A percentile compares a stretch with the other conserved stretches of the same genome.
Evolutionary conservation across 2,888 invertebrate genomes (phyloP).

Genomic region (Parnassius apollo): DNA sequence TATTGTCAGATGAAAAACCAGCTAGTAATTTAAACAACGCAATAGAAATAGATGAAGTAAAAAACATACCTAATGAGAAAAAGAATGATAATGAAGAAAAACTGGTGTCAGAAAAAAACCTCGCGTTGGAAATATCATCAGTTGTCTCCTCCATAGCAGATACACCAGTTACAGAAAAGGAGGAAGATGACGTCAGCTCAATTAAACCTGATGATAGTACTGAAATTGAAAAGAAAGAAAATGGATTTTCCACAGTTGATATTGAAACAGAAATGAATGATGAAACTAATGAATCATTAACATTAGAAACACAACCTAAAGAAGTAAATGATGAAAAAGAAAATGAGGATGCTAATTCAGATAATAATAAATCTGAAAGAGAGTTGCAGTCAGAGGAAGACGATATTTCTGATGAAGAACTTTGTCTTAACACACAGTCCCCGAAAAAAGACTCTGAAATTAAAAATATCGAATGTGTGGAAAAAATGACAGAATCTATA

Average conservation of each 20-base stretch:
- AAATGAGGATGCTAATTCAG: slow-evolving; percentile 20
- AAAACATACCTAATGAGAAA: slow-evolving; percentile 3
- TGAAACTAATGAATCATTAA: slow-evolving; percentile 12
- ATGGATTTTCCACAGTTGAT: slow-evolving; percentile 3
- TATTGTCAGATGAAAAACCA: slow-evolving; percentile 7
- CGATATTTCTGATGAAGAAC: slow-evolving; percentile 30
- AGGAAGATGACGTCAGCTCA: slow-evolving; percentile 4
- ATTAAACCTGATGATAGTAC: slow-evolving; percentile 2
- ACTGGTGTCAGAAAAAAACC: background rate
- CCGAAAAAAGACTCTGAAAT: slow-evolving; percentile 52
- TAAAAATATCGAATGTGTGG: slow-evolving; percentile 34
- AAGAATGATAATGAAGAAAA: slow-evolving; percentile 3
- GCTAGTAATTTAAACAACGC: slow-evolving; percentile 5
- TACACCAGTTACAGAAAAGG: background rate
- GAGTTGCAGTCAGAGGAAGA: slow-evolving; percentile 23
- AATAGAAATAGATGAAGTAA: background rate
- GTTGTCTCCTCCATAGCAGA: slow-evolving; percentile 1
- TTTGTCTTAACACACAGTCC: slow-evolving; percentile 31
- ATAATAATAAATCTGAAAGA: slow-evolving; percentile 26
- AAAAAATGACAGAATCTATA: slow-evolving; percentile 82
- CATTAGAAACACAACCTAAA: slow-evolving; percentile 8
- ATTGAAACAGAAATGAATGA: background rate
- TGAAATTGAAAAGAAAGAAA: slow-evolving; percentile 6
- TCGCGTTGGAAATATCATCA: background rate
- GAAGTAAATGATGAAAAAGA: slow-evolving; percentile 17